These are phyloP conservation scores for Peromyscus leucopus DNA, from an alignment of 2,113 vertebrate genomes.

Conservation along the genomic window DNA sequence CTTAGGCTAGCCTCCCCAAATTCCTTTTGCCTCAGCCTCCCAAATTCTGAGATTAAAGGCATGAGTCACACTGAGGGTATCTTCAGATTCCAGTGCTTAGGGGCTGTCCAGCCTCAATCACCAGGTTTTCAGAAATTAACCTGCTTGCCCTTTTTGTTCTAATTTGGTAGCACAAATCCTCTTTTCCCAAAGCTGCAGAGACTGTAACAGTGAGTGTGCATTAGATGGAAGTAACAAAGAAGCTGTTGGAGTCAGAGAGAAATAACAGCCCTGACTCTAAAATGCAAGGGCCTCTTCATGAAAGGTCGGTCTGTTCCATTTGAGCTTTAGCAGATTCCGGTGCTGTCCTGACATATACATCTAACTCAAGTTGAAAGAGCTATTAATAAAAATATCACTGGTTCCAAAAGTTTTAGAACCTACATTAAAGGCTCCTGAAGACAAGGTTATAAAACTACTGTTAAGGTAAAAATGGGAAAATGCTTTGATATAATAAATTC, in stretches of 20 bases:
- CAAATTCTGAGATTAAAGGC: neutral
- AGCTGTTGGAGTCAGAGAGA: neutral
- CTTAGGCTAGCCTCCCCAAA: neutral
- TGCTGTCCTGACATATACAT: neutral
- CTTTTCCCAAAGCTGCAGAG: neutral
- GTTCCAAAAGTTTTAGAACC: neutral
- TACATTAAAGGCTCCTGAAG: neutral
- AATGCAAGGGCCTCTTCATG: neutral
- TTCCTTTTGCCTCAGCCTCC: no score
- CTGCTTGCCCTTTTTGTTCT: neutral
- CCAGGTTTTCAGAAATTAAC: neutral
- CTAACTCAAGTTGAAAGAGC: neutral
- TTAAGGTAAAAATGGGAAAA: neutral
- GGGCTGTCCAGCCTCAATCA: neutral
- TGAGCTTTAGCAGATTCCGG: neutral
- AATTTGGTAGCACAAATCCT: neutral
- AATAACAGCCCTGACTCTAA: accelerated
- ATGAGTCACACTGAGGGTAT: neutral
- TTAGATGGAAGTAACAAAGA: neutral
- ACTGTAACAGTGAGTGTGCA: neutral
- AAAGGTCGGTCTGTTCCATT: accelerated
- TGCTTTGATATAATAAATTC: neutral
- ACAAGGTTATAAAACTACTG: neutral
- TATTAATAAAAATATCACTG: neutral
- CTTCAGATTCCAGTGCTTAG: neutral